These are phyloP conservation scores for Iphiclides podalirius DNA, from an alignment of 2,888 invertebrate species.

Conservation along the genomic window DNA sequence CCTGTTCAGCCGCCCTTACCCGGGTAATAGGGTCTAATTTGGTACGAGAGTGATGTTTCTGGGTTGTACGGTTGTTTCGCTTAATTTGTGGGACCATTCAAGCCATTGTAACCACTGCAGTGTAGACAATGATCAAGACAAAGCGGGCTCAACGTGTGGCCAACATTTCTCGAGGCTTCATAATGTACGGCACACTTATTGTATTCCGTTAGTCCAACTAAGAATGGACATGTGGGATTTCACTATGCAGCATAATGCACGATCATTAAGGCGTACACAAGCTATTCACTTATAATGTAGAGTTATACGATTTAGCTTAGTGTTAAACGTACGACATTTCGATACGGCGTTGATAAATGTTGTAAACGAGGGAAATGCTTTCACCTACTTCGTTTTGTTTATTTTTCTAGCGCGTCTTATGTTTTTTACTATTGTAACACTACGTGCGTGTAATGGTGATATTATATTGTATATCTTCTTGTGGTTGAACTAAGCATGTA, in stretches of 20 bases:
- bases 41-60: slow-evolving; percentile 11
- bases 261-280: slow-evolving; percentile 1
- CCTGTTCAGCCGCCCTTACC: slow-evolving; percentile 27
- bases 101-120: slow-evolving; percentile 57
- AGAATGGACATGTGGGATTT: slow-evolving; percentile 9
- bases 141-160: slow-evolving; percentile 67
- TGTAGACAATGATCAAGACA: slow-evolving; percentile 70
- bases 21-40: slow-evolving; percentile 35
- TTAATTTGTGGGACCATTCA: slow-evolving; percentile 46
- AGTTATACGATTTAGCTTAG: neutral
- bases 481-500: too few relatives aligned
- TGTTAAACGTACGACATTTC: neutral
- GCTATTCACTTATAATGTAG: slow-evolving; percentile 1
- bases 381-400: too few relatives aligned
- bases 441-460: too few relatives aligned
- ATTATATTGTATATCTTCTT: too few relatives aligned
- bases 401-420: too few relatives aligned
- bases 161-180: slow-evolving; percentile 49
- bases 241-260: slow-evolving; percentile 1
- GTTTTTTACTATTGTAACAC: too few relatives aligned
- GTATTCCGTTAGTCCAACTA: slow-evolving; percentile 42
- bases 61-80: slow-evolving; percentile 24
- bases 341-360: neutral
- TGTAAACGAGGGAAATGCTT: too few relatives aligned
- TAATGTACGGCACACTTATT: slow-evolving; percentile 40